phyloP scores from a whole-genome alignment of 2,113 vertebrate genomes.

The Tonatia bakeri region DNA sequence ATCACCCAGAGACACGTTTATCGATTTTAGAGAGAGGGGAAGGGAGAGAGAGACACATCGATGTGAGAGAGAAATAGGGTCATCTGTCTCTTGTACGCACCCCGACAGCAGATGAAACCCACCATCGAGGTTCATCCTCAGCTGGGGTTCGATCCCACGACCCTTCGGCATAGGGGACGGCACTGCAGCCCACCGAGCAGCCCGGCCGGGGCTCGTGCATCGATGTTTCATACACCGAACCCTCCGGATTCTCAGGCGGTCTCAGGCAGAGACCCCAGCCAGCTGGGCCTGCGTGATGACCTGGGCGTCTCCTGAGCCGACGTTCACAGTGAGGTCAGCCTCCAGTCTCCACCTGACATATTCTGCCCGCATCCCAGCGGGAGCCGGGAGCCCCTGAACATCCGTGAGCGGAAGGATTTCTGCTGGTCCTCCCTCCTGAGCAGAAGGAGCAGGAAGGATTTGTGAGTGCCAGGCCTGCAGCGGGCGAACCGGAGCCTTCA shows the following conservation, averaged over 20 bases:
- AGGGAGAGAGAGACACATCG: no score
- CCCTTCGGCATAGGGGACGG: no score
- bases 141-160: no score
- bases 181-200: no score
- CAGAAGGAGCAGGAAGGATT: neutral
- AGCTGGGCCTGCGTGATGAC: neutral
- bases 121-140: no score
- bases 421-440: neutral
- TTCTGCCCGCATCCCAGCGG: neutral
- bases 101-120: no score
- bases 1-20: no score
- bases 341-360: neutral
- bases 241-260: neutral
- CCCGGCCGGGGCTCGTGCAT: no score
- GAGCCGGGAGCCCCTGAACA: rapidly evolving
- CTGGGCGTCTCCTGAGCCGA: rapidly evolving
- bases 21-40: no score
- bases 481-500: neutral
- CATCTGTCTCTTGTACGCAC: no score
- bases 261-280: rapidly evolving
- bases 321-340: rapidly evolving
- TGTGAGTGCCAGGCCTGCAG: neutral
- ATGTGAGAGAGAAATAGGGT: no score
- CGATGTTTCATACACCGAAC: rapidly evolving
- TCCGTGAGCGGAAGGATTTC: neutral